Conservation (phyloP, 1,140 invertebrate genomes). For the Vanessa atalanta region DNA sequence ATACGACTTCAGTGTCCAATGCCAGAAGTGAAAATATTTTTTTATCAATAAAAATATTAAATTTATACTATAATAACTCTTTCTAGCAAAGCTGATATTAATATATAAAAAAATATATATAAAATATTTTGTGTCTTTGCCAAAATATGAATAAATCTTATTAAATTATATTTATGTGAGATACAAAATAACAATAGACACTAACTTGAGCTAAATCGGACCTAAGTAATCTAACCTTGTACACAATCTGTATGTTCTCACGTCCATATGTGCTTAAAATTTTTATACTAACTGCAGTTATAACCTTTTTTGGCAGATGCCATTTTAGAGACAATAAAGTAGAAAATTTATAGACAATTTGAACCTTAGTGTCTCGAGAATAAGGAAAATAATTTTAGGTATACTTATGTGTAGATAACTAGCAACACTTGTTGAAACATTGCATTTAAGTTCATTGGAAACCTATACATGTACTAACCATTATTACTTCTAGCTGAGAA, state of each 20-base stretch:
- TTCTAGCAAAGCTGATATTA: too few species aligned
- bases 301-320: conserved; percentile 44
- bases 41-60: too few species aligned
- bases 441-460: conserved; percentile 18
- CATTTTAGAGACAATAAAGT: conserved; percentile 22
- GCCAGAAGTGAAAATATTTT: too few species aligned
- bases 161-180: conserved; percentile 29
- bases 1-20: too few species aligned
- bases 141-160: conserved; percentile 3
- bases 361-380: background rate
- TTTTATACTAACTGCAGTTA: conserved; percentile 31
- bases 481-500: background rate
- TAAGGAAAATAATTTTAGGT: background rate
- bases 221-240: conserved; percentile 40
- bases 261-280: conserved; percentile 36
- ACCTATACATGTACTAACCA: conserved; percentile 13
- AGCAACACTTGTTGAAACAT: background rate
- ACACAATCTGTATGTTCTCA: conserved; percentile 46
- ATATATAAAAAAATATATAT: background rate
- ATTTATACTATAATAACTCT: too few species aligned
- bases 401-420: too few species aligned
- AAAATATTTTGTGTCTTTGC: background rate
- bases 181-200: conserved; percentile 28
- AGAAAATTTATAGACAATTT: background rate
- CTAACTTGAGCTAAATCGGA: conserved; percentile 32